Evolutionary conservation across 2,113 vertebrate genomes (phyloP).

Genomic region (Eupsittula cactorum): DNA sequence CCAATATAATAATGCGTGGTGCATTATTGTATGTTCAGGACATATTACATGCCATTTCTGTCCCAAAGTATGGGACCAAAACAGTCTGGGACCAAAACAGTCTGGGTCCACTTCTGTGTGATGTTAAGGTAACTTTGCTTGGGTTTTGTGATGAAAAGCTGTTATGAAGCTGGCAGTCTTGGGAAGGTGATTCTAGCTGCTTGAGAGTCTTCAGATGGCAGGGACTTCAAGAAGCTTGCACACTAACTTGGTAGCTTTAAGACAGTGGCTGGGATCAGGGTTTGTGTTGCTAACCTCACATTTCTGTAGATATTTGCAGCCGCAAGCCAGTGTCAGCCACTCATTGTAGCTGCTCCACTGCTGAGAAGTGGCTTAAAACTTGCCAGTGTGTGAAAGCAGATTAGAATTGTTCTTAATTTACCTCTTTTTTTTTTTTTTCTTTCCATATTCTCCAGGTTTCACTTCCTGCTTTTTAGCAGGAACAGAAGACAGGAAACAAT

Average conservation of each 20-base stretch:
- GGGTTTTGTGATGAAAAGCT: background rate
- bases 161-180: background rate
- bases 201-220: background rate
- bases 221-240: background rate
- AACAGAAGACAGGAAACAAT: background rate
- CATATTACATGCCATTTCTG: background rate
- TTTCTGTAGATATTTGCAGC: background rate
- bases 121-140: background rate
- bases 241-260: background rate
- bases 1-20: background rate
- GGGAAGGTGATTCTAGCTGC: background rate
- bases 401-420: background rate
- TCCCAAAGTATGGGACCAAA: background rate
- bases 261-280: background rate
- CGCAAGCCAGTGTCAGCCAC: background rate
- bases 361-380: background rate
- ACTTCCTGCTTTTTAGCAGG: background rate
- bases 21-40: background rate
- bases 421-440: background rate
- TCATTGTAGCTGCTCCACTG: background rate
- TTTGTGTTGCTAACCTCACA: background rate
- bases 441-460: background rate
- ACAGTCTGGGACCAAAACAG: background rate
- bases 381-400: background rate
- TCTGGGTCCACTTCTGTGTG: background rate